Conservation (phyloP, 2,113 vertebrate genomes). For the Turdus rufiventris region DNA sequence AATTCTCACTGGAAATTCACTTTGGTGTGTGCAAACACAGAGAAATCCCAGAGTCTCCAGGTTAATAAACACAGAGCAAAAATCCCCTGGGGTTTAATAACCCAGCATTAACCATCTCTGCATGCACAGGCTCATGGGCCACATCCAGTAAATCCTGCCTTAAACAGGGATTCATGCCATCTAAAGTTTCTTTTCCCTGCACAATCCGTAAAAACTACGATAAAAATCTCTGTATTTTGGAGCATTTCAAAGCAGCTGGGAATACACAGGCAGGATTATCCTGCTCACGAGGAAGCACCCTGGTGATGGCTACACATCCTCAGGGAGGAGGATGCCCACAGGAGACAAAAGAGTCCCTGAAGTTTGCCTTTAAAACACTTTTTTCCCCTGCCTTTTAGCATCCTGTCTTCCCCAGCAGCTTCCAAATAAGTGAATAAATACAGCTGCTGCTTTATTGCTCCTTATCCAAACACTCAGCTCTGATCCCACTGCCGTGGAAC, state of each 20-base stretch:
- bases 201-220: neutral
- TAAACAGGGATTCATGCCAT: accelerated
- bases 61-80: neutral
- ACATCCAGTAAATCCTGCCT: neutral
- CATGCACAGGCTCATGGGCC: accelerated
- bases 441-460: slow-evolving; percentile 62
- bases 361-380: slow-evolving; percentile 11
- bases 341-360: slow-evolving; percentile 39
- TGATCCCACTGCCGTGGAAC: neutral
- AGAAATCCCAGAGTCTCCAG: accelerated
- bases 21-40: accelerated
- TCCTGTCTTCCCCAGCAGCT: slow-evolving; percentile 42
- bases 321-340: neutral
- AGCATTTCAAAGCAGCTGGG: slow-evolving; percentile 10
- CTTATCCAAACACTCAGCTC: slow-evolving; percentile 44
- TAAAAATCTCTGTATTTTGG: neutral
- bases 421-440: slow-evolving; percentile 59
- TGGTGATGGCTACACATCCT: neutral
- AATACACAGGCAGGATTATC: neutral
- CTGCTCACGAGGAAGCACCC: neutral
- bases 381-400: slow-evolving; percentile 9
- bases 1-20: neutral
- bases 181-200: neutral
- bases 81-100: neutral
- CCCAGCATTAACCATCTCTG: neutral